phyloP scores from a whole-genome alignment of 2,888 invertebrate genomes.

The Aplocera efformata region DNA sequence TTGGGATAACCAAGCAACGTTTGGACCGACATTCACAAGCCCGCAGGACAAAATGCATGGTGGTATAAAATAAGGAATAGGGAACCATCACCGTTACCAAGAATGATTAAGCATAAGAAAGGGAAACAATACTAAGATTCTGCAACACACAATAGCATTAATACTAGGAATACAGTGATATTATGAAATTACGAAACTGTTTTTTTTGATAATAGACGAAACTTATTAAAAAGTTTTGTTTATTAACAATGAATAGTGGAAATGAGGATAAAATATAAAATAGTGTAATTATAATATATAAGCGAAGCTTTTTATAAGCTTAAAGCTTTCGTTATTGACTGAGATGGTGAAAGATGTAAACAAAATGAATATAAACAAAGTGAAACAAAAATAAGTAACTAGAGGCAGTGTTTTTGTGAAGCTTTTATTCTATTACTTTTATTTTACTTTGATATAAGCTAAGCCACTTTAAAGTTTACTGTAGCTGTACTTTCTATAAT shows the following conservation, averaged over 20 bases:
- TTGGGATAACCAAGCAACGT: slow-evolving; percentile 36
- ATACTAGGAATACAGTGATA: slow-evolving; percentile 18
- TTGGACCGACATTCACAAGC: slow-evolving; percentile 50
- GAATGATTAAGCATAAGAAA: slow-evolving; percentile 77
- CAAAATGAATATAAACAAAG: slow-evolving; percentile 28
- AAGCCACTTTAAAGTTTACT: slow-evolving; percentile 42
- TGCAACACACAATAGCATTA: slow-evolving; percentile 20
- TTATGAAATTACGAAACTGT: slow-evolving; percentile 21
- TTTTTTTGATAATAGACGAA: slow-evolving; percentile 20
- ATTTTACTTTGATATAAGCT: slow-evolving; percentile 30
- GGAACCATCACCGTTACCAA: slow-evolving; percentile 78
- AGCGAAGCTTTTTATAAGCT: slow-evolving; percentile 52
- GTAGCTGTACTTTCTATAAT: slow-evolving; percentile 40
- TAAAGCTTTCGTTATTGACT: slow-evolving; percentile 32
- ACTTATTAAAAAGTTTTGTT: slow-evolving; percentile 28
- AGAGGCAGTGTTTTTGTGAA: slow-evolving; percentile 41
- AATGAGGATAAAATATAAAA: slow-evolving; percentile 30
- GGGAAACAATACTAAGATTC: slow-evolving; percentile 60
- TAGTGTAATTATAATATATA: slow-evolving; percentile 39
- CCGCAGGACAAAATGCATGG: slow-evolving; percentile 49
- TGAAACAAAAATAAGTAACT: slow-evolving; percentile 29
- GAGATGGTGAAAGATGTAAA: slow-evolving; percentile 12
- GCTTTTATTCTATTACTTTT: slow-evolving; percentile 26
- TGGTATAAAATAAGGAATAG: slow-evolving; percentile 61
- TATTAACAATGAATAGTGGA: slow-evolving; percentile 31